Percentiles rank a stretch among this genome's conserved stretches.
These are phyloP conservation scores for Prunella fulvescens DNA, from an alignment of 2,113 vertebrate genomes.

Conservation along the genomic window DNA sequence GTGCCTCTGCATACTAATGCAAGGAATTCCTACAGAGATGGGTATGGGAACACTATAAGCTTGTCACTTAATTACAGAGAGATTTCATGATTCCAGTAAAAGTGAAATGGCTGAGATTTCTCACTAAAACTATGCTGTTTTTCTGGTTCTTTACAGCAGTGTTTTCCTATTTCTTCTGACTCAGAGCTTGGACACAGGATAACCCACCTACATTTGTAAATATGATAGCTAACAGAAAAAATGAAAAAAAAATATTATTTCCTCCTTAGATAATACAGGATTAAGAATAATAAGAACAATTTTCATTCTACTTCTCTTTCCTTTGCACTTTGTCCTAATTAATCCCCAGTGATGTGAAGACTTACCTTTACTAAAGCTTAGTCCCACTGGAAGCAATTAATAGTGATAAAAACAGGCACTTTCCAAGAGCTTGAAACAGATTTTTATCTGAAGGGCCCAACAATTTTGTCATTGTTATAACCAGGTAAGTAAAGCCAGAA, in stretches of 20 bases:
- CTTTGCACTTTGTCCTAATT: background rate
- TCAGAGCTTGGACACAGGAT: background rate
- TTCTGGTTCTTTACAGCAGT: background rate
- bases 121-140: background rate
- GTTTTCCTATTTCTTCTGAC: background rate
- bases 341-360: background rate
- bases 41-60: background rate
- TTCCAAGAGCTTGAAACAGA: background rate
- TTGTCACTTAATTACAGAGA: background rate
- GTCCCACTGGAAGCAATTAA: background rate
- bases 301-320: background rate
- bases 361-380: background rate
- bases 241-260: background rate
- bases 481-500: background rate
- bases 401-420: background rate
- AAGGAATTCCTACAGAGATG: constrained; percentile 34
- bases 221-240: background rate
- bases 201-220: background rate
- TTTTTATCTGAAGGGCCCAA: background rate
- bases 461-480: background rate
- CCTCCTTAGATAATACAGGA: background rate
- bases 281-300: background rate
- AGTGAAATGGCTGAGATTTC: background rate
- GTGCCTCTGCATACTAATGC: constrained; percentile 6
- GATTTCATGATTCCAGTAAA: background rate